Evolutionary conservation across 2,113 vertebrate genomes (phyloP), one percentile per base, ranked within the genome.

Genomic region (Ellobius talpinus): DNA sequence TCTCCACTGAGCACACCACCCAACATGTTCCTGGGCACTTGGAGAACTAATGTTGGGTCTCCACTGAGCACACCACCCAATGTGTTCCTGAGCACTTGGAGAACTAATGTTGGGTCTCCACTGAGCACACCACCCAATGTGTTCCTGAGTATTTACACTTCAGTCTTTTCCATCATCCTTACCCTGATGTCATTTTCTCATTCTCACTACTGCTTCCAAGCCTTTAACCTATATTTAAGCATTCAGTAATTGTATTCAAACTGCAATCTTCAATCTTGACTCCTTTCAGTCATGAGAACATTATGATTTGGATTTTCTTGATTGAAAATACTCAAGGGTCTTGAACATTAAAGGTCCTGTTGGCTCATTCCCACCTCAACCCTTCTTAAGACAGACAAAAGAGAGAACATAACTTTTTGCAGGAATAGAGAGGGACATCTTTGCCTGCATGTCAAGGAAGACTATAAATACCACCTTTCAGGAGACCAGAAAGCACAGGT

Each of bases 241-340:
- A 4, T 91, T 11, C 26, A 66, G 10, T 90, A 39, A 76, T 55
- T 68, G 92, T 77, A 81, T 86, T 39, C n/a, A 86, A 92, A 78
- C 31, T 85, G 76, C 5, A 79, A 1, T 55, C 70, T 81, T 65
- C 5, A 79, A 1, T 55, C 65, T 81, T 58, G 31, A 84, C n/a
- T 70, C 47, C 63, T 85, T 58, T 78, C 26, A 93, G 33, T n/a
- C 55, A 33, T 29, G 9, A 90, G 21, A 90, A 72, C 23, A 72
- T 58, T 94, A 33, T 7, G 23, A 42, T 36, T 93, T 96, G 36
- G 24, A 68, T 78, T 79, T 19, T 94, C 39, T 82, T 93, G 45
- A 42, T 36, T 68, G 23, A 87, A 1, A 84, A 9, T 76, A 33
- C 63, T 78, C 26, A 68, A 12, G 5, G 92, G 23, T 93, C 36